Conservation (phyloP, 64 coral and sea anemone species). For the Actinia equina region DNA sequence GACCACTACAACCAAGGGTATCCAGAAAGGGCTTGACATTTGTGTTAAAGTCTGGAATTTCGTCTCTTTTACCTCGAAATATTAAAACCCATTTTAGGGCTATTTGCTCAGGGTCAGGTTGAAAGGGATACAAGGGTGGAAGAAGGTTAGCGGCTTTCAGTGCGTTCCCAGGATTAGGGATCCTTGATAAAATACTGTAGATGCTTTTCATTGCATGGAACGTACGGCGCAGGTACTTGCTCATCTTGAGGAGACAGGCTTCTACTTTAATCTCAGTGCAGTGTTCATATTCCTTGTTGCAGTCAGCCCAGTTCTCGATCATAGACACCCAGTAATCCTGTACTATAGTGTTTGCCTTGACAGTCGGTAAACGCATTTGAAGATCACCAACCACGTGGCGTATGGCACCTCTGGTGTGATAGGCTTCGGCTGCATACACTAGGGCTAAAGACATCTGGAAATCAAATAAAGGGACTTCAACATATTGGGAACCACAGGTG, state of each 20-base stretch:
- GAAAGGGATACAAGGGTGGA: background rate
- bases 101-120: slow-evolving; percentile 17
- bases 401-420: slow-evolving; percentile 51
- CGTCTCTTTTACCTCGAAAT: background rate
- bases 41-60: slow-evolving; percentile 27
- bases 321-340: slow-evolving; percentile 62
- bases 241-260: slow-evolving; percentile 39
- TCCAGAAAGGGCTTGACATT: slow-evolving; percentile 41
- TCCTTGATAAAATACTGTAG: slow-evolving; percentile 21
- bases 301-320: slow-evolving; percentile 60
- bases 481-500: too few relatives aligned
- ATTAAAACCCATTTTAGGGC: slow-evolving; percentile 31
- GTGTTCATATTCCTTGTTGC: slow-evolving; percentile 45
- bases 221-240: slow-evolving; percentile 49
- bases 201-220: slow-evolving; percentile 47
- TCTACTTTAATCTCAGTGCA: slow-evolving; percentile 2
- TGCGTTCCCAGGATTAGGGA: slow-evolving; percentile 25
- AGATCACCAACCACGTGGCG: slow-evolving; percentile 28
- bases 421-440: slow-evolving; percentile 53
- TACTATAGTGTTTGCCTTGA: slow-evolving; percentile 19
- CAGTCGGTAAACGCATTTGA: slow-evolving; percentile 16
- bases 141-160: slow-evolving; percentile 19
- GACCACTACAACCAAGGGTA: slow-evolving; percentile 23
- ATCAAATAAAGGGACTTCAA: background rate
- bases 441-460: slow-evolving; percentile 44